These are phyloP conservation scores for Caenorhabditis uteleia DNA, from an alignment of 2,888 invertebrate genomes.

Conservation along the genomic window DNA sequence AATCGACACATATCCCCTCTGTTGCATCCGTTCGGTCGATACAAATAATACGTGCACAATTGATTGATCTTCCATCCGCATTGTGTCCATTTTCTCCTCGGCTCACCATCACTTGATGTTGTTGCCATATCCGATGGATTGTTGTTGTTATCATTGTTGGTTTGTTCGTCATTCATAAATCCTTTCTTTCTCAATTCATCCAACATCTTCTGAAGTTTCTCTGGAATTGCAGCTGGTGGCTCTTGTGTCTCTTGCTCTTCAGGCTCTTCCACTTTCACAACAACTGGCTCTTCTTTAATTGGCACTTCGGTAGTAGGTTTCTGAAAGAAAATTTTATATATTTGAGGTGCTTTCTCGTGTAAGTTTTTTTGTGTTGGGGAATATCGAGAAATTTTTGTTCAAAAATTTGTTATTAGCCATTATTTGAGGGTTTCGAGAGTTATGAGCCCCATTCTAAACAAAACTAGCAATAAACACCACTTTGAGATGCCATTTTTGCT, in stretches of 20 bases:
- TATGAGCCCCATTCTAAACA: too few relatives aligned
- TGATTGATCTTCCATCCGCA: neutral
- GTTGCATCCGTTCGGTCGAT: slow-evolving; percentile 9
- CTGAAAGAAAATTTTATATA: too few relatives aligned
- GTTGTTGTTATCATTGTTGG: neutral
- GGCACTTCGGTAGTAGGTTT: neutral
- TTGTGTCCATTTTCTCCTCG: neutral
- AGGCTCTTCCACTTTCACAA: neutral
- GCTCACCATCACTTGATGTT: neutral
- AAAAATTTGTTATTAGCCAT: too few relatives aligned
- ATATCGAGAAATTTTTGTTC: too few relatives aligned
- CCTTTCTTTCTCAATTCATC: neutral
- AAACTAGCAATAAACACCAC: too few relatives aligned
- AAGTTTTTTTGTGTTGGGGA: too few relatives aligned
- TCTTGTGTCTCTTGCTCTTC: neutral
- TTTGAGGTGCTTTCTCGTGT: too few relatives aligned
- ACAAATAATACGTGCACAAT: slow-evolving; percentile 7
- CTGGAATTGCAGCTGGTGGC: too few relatives aligned
- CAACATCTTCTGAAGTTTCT: neutral
- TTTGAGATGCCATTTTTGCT: too few relatives aligned
- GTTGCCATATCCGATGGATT: too few relatives aligned
- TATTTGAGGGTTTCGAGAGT: too few relatives aligned
- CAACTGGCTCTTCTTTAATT: neutral
- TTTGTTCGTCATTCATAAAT: too few relatives aligned
- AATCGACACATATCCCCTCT: slow-evolving; percentile 15